Conservation (phyloP, 2,888 invertebrate species). For the Mesochorus sp. region DNA sequence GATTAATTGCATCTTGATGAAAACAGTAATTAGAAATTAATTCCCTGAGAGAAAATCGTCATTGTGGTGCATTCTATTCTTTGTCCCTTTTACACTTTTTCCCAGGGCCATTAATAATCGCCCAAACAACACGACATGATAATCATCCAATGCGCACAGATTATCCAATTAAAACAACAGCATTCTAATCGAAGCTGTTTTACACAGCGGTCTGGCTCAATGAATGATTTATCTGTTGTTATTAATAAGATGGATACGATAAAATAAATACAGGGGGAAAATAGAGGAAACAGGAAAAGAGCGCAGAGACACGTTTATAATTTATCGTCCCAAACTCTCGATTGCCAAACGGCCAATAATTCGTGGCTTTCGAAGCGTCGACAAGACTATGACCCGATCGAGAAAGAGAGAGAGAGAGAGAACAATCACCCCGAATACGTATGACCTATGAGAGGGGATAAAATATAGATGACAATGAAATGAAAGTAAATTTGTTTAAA, state of each 20-base stretch:
- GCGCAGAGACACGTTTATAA: background rate
- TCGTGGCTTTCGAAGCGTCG: slow-evolving; percentile 12
- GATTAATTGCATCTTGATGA: background rate
- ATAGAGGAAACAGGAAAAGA: background rate
- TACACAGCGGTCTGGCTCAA: too few species aligned
- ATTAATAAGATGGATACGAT: too few species aligned
- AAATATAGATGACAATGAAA: background rate
- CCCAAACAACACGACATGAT: too few species aligned
- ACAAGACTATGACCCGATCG: slow-evolving; percentile 3
- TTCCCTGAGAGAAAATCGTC: background rate
- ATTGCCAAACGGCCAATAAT: slow-evolving; percentile 25
- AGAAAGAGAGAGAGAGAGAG: too few species aligned
- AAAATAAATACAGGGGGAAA: background rate
- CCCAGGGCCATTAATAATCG: too few species aligned
- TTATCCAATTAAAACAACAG: too few species aligned
- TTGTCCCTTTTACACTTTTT: too few species aligned
- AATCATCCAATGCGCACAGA: too few species aligned
- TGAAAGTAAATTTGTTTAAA: background rate
- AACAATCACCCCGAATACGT: too few species aligned
- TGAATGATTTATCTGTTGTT: too few species aligned
- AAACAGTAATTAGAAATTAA: background rate
- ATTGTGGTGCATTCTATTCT: too few species aligned
- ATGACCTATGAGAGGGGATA: background rate
- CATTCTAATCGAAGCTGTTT: too few species aligned
- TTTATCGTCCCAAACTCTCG: background rate